Percentiles rank a stretch among this genome's conserved stretches.
phyloP scores from a whole-genome alignment of 2,113 vertebrate species.

The Laticauda colubrina region DNA sequence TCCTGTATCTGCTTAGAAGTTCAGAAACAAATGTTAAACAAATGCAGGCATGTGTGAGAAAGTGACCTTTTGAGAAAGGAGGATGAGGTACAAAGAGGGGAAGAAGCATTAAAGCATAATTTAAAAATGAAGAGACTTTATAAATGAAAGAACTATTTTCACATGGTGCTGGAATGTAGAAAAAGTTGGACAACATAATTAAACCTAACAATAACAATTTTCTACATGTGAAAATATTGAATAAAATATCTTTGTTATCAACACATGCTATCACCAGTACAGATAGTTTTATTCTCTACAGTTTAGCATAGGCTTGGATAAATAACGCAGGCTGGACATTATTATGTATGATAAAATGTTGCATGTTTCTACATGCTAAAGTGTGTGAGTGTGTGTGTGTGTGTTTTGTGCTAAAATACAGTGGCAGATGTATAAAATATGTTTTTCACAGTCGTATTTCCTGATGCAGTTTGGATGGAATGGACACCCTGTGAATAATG shows the following conservation, averaged over 20 bases:
- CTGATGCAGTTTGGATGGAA: background rate
- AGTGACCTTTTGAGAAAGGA: accelerated
- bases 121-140: background rate
- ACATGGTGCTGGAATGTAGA: background rate
- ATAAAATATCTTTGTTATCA: constrained; percentile 35
- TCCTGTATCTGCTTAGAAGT: background rate
- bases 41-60: background rate
- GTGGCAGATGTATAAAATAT: background rate
- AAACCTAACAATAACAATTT: background rate
- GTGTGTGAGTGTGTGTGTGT: background rate
- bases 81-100: background rate
- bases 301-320: background rate
- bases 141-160: background rate
- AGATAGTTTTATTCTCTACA: background rate
- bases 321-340: background rate
- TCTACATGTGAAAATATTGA: background rate
- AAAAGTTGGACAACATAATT: background rate
- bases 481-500: background rate
- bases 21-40: background rate
- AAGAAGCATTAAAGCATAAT: background rate
- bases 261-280: background rate
- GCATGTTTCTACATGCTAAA: background rate
- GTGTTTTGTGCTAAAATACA: background rate
- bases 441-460: background rate
- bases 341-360: background rate